These are phyloP conservation scores for Mythimna ferrago DNA, from an alignment of 2,888 invertebrate genomes.

Conservation along the genomic window DNA sequence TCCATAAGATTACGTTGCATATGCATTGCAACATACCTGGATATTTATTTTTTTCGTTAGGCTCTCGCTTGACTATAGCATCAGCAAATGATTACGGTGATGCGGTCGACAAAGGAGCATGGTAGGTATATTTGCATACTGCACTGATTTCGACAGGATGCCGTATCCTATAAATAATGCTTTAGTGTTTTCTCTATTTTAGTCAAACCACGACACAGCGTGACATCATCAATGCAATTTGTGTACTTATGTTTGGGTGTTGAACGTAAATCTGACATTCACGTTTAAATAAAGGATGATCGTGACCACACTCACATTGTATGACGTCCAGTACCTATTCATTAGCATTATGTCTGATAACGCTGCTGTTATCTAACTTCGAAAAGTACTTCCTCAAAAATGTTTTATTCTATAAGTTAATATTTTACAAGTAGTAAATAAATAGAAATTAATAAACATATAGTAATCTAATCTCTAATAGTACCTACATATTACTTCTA, in stretches of 20 bases:
- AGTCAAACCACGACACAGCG: slow-evolving; percentile 18
- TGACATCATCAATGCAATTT: slow-evolving; percentile 55
- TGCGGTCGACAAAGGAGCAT: too few relatives aligned
- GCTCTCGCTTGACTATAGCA: too few relatives aligned
- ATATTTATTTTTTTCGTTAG: too few relatives aligned
- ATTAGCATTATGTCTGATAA: slow-evolving; percentile 25
- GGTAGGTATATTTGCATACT: not conserved
- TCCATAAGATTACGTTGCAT: too few relatives aligned
- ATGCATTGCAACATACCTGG: too few relatives aligned
- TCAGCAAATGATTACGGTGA: too few relatives aligned
- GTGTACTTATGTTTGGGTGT: slow-evolving; percentile 5
- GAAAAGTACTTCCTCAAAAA: slow-evolving; percentile 14
- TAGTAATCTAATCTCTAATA: too few relatives aligned
- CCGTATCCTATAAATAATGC: slow-evolving; percentile 16
- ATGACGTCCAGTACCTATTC: not conserved
- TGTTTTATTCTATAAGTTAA: not conserved
- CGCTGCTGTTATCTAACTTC: slow-evolving; percentile 29
- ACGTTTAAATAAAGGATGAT: slow-evolving; percentile 33
- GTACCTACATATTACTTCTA: not conserved
- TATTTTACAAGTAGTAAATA: not conserved
- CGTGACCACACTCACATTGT: slow-evolving; percentile 21
- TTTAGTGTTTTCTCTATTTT: slow-evolving; percentile 45
- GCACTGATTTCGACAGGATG: slow-evolving; percentile 11
- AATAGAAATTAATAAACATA: too few relatives aligned
- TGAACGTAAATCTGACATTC: slow-evolving; percentile 29